Conservation (phyloP, 2,888 invertebrate species). For the Trilocha varians region DNA sequence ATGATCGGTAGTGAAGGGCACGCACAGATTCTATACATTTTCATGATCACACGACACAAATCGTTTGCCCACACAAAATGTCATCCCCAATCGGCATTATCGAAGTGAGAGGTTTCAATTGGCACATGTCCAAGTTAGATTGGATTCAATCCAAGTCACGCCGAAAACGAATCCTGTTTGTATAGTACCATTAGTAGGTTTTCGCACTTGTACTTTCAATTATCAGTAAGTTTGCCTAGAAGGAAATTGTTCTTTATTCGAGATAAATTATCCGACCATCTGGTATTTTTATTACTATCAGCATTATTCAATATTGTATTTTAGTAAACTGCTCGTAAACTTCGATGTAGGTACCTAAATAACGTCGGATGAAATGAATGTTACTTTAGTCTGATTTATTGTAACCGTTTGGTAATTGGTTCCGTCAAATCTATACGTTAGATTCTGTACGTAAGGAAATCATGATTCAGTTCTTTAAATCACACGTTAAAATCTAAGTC, state of each 20-base stretch:
- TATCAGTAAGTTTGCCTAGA: constrained; percentile 13
- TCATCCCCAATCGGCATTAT: constrained; percentile 26
- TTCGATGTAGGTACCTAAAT: too few species aligned
- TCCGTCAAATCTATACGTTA: too few species aligned
- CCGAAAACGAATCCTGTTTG: constrained; percentile 28
- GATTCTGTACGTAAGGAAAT: too few species aligned
- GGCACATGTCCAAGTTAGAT: constrained; percentile 37
- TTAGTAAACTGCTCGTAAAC: too few species aligned
- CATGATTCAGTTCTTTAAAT: too few species aligned
- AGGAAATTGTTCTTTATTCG: background rate
- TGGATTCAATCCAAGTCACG: constrained; percentile 46
- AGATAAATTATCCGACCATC: background rate
- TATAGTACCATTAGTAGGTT: constrained; percentile 37
- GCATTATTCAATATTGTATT: too few species aligned
- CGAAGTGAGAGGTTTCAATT: constrained; percentile 37
- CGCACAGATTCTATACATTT: constrained; percentile 7
- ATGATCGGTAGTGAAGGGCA: background rate
- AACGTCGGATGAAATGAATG: too few species aligned
- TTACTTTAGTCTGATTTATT: too few species aligned
- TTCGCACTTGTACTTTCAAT: constrained; percentile 30
- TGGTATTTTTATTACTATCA: background rate
- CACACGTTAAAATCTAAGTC: too few species aligned
- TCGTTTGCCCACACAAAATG: constrained; percentile 21
- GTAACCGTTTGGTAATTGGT: too few species aligned
- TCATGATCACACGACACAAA: constrained; percentile 14